Conservation (phyloP, 2,113 vertebrate genomes). For the Paradisaea rubra region DNA sequence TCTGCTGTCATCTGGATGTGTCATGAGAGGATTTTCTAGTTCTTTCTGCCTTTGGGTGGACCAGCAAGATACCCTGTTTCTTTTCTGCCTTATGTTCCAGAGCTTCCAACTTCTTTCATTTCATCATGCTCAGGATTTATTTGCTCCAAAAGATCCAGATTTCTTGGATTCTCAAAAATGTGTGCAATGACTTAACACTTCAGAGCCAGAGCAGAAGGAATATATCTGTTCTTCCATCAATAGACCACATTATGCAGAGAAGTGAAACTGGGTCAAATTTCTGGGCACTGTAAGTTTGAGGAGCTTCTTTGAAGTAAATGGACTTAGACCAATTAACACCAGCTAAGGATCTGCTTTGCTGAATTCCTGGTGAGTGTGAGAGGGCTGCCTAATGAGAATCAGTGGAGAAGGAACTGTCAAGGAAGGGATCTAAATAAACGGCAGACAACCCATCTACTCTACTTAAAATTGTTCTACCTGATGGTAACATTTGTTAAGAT, state of each 20-base stretch:
- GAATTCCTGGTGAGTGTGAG: neutral
- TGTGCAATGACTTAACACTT: neutral
- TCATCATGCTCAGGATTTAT: neutral
- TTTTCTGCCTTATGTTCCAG: neutral
- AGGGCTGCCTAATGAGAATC: neutral
- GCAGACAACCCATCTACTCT: neutral
- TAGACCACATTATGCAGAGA: neutral
- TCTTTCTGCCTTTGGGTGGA: neutral
- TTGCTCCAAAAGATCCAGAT: neutral
- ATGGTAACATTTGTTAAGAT: neutral
- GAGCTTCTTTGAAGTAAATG: conserved; percentile 26
- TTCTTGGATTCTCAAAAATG: neutral
- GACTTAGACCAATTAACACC: conserved; percentile 13
- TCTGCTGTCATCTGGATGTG: neutral
- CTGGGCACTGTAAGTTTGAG: neutral
- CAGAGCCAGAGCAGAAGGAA: neutral
- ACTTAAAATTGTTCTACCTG: neutral
- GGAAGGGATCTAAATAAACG: conserved; percentile 5
- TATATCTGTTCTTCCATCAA: neutral
- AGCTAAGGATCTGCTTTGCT: conserved; percentile 5
- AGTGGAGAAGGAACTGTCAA: neutral
- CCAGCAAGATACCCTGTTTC: neutral
- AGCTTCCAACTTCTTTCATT: neutral
- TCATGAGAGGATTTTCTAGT: neutral
- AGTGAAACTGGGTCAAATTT: conserved; percentile 38